Evolutionary conservation across 2,113 vertebrate genomes (phyloP), one percentile per base, ranked within the genome.

Genomic region (Lipotes vexillifer): DNA sequence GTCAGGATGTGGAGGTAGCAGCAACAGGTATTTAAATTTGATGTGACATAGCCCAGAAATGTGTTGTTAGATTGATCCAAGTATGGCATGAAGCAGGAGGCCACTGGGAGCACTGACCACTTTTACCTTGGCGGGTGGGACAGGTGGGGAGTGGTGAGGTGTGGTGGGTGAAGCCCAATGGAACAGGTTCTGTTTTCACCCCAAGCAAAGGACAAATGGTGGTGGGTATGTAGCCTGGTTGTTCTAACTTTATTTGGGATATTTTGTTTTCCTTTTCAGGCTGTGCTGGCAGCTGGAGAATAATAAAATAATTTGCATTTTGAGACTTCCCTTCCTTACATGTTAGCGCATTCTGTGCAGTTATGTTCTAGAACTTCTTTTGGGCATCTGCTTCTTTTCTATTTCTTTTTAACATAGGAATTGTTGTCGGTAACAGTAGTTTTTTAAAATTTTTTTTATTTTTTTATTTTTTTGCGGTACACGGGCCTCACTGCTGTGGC

Each of bases 1-100:
- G 99, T 98, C 99, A 99, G 98, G 99, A 99, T 0, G 95, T 98
- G 88, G 99, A 99, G 55, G 71, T 97, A 77, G 9, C 59, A 10
- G 99, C 99, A 98, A 96, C 98, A 98, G 99, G 99, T 99, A 98
- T 96, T 74, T 27, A 36, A 1, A 29, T 94, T 65, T 95, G 38
- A 52, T 93, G 68, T 31, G 57, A 11, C 0, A 0, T 82, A 5
- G 31, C 71, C 6, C 38, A 52, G 72, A 81, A 72, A 89, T 29
- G 18, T n/a, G 44, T 75, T 11, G 8, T 63, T 63, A 57, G 55
- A 23, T 72, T 41, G 29, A 9, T 38, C 8, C 21, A 36, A 59
- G 69, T 21, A 66, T 13, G 5, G 12, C 20, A 11, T 7, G 25
- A 61, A 41, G 74, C 75, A 36, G 68, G 90, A 68, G 13, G 18